Evolutionary conservation across 2,113 vertebrate species (phyloP).

Genomic region (Ptilorrhoa leucosticta): DNA sequence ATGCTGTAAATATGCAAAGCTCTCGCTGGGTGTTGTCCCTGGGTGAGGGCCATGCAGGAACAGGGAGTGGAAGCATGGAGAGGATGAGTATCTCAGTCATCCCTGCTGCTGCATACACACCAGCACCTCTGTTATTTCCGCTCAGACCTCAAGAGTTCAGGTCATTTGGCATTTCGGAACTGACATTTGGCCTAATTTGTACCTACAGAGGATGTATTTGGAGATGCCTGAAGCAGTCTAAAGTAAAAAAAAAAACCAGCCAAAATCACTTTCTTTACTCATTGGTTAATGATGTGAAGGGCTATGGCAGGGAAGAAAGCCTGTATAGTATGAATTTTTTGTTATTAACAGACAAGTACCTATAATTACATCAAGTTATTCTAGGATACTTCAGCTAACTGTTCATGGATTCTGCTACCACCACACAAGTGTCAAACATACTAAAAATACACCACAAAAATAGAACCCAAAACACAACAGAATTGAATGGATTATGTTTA

Average conservation of each 20-base stretch:
- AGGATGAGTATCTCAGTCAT: background rate
- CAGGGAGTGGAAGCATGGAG: background rate
- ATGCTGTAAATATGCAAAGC: rapidly evolving
- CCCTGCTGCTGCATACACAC: background rate
- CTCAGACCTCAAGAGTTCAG: background rate
- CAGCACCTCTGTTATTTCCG: background rate
- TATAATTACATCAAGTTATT: constrained; percentile 11
- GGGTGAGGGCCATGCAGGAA: background rate
- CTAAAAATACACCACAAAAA: constrained; percentile 34
- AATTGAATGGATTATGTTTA: constrained; percentile 32
- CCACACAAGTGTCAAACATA: background rate
- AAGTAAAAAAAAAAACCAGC: background rate
- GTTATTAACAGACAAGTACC: constrained; percentile 10
- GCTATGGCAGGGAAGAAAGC: background rate
- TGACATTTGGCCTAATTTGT: background rate
- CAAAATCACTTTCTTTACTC: background rate
- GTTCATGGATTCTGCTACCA: background rate
- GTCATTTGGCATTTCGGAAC: background rate
- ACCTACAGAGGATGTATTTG: background rate
- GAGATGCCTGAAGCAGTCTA: background rate
- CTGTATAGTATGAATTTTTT: background rate
- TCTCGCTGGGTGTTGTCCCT: background rate
- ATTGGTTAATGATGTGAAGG: background rate
- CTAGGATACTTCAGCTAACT: background rate
- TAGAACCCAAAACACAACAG: background rate